Conservation (phyloP, 2,797 vertebrate genomes). For the Cirrhinus molitorella region DNA sequence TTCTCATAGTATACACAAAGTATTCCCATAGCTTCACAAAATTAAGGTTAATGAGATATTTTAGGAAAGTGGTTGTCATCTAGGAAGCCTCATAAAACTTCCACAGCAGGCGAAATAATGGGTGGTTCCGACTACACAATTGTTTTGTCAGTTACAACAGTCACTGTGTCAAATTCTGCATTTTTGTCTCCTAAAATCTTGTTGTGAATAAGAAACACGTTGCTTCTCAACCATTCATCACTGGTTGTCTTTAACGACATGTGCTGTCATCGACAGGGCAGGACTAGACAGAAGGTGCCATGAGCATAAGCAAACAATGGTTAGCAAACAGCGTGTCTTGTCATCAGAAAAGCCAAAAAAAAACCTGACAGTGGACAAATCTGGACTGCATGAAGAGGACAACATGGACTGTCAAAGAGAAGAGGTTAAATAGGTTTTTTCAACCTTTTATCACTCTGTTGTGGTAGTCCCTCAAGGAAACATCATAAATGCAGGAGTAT, state of each 20-base stretch:
- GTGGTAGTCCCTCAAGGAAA: not conserved
- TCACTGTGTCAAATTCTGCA: not conserved
- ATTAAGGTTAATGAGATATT: too few species aligned
- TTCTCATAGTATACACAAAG: too few species aligned
- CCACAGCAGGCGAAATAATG: too few species aligned
- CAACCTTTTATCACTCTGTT: too few species aligned
- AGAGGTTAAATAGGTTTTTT: too few species aligned
- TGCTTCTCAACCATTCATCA: not conserved
- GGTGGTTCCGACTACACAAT: not conserved
- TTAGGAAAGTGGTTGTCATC: too few species aligned
- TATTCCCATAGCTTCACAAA: too few species aligned
- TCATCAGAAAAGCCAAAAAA: not conserved
- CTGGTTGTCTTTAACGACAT: not conserved
- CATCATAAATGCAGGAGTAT: not conserved
- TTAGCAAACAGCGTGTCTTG: not conserved
- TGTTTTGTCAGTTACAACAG: not conserved
- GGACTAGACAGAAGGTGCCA: not conserved
- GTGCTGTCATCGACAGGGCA: not conserved
- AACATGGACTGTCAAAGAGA: too few species aligned
- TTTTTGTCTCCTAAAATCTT: not conserved
- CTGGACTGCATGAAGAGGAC: too few species aligned
- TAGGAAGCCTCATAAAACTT: too few species aligned
- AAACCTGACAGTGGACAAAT: too few species aligned
- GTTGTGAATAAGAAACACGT: not conserved
- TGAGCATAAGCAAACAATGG: not conserved